Conservation (phyloP, 1,140 invertebrate species). For the Drosophila quadrilineata region DNA sequence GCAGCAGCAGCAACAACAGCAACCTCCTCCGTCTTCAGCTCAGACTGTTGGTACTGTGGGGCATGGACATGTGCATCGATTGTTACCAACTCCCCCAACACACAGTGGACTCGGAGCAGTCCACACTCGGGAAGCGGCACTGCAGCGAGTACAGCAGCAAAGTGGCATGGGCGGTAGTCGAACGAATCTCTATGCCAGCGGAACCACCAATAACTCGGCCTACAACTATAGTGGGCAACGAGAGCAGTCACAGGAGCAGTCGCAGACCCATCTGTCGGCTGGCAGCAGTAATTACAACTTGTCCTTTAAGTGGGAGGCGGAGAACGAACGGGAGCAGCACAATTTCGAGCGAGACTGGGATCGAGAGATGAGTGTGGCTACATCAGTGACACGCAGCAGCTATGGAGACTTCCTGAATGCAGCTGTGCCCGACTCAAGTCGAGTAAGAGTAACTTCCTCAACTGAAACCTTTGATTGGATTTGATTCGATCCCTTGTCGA, state of each 20-base stretch:
- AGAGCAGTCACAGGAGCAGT: not conserved
- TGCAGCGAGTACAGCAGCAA: conserved; percentile 69
- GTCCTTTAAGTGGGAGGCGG: conserved; percentile 18
- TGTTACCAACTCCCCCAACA: conserved; percentile 61
- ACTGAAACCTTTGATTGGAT: not conserved
- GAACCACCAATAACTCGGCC: conserved; percentile 20
- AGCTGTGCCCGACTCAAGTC: conserved; percentile 31
- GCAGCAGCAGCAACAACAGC: conserved; percentile 26
- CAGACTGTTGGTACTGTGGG: not conserved
- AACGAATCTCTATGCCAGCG: conserved; percentile 29
- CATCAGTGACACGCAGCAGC: conserved; percentile 17
- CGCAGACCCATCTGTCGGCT: conserved; percentile 9
- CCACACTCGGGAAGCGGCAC: conserved; percentile 55
- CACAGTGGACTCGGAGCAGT: conserved; percentile 49
- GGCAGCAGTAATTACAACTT: conserved; percentile 17
- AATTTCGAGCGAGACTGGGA: conserved; percentile 18
- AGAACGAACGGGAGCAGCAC: not conserved
- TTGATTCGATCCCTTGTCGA: not conserved
- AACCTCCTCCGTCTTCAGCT: conserved; percentile 2
- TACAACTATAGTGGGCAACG: conserved; percentile 24
- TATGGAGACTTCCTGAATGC: conserved; percentile 51
- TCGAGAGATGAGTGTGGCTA: not conserved
- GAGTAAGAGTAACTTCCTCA: too few relatives aligned
- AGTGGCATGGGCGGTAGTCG: conserved; percentile 49
- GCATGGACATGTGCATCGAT: conserved; percentile 45